Base-by-base conservation (phyloP, 2,797 vertebrate genomes). In the Synanceia verrucosa region DNA sequence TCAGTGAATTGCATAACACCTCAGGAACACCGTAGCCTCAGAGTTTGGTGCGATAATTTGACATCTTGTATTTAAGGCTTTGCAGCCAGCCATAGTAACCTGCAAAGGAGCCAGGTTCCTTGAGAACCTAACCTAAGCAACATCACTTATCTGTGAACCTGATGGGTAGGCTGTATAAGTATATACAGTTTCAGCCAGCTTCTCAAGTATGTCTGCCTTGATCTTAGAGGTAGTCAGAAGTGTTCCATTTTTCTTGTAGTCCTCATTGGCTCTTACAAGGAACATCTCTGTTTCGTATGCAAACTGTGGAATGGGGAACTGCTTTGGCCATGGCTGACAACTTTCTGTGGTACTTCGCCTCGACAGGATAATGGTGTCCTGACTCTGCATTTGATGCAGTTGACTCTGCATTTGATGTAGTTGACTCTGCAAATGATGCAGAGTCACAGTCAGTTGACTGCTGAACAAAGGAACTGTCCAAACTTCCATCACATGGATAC, bases 61-160 rank as follows among this genome's bases (percentile, higher is more conserved):
- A 24, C 61, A 76, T 76, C 57, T 81, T 87, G 58, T 53, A 58
- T 65, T 70, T 85, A 19, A 79, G 0, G 65, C 73, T 77, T 75
- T 80, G 72, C 50, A 81, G 75, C 73, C 76, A 79, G 44, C 70
- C 76, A 78, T 75, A 82, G 53, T 57, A 23, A 46, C 44, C 75
- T 57, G 73, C 34, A 24, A 73, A 79, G 34, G 73, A 79, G 51
- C 71, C 55, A 1, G 76, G 65, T 69, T 84, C 69, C 56, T 72
- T 81, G 10, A n/a, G n/a, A n/a, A n/a, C n/a, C n/a, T n/a, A n/a
- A n/a, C 67, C 37, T 70, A 52, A 61, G 73, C 70, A 48, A 80
- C 72, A 24, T 72, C 63, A 66, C 59, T 51, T 12, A 73, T 70
- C 51, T 83, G 63, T 53, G 59, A 34, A 79, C 67, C 29, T 62